These are phyloP conservation scores for Sebastes kiyomatsui DNA, from an alignment of 2,797 vertebrate species.

Conservation along the genomic window DNA sequence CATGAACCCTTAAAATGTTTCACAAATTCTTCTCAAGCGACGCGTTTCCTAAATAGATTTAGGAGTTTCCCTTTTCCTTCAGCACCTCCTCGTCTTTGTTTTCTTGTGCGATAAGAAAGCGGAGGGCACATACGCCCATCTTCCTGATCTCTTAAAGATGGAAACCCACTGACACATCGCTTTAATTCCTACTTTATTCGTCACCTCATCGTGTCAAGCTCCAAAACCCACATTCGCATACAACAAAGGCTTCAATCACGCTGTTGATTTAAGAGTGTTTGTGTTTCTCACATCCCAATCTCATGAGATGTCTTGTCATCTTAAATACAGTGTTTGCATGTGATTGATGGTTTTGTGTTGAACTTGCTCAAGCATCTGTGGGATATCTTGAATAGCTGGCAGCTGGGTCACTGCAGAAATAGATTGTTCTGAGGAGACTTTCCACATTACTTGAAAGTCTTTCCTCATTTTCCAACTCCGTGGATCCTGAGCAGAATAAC, in stretches of 20 bases:
- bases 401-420: constrained; percentile 25
- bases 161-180: background rate
- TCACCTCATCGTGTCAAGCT: background rate
- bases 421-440: constrained; percentile 26
- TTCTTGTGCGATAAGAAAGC: background rate
- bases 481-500: constrained; percentile 60
- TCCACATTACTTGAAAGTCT: background rate
- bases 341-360: constrained; percentile 22
- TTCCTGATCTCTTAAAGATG: background rate
- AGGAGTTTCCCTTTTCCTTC: constrained; percentile 1
- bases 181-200: background rate
- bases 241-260: background rate
- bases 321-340: background rate
- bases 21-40: background rate
- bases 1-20: background rate
- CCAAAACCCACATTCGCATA: background rate
- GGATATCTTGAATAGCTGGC: background rate
- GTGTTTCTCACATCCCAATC: background rate
- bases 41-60: background rate
- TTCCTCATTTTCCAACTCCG: constrained; percentile 30
- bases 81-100: constrained; percentile 11
- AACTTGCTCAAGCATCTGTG: background rate
- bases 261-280: constrained; percentile 11
- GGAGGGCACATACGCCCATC: background rate
- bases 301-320: background rate